Conservation (phyloP, 2,797 vertebrate species). For the Sebastolobus altivelis region DNA sequence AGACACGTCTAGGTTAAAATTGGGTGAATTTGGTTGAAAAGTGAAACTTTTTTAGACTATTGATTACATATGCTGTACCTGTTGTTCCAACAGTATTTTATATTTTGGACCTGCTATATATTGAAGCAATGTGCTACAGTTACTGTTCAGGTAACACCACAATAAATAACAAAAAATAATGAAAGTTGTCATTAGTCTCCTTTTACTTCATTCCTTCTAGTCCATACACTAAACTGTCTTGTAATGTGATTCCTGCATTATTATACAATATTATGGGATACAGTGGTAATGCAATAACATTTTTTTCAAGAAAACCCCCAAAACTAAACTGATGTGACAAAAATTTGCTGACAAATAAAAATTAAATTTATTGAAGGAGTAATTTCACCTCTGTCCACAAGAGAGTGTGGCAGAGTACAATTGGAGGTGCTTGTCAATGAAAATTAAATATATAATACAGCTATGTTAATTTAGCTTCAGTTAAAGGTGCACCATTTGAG, state of each 20-base stretch:
- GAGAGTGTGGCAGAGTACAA: background rate
- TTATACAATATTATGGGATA: background rate
- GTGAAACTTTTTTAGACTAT: background rate
- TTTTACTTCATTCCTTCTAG: background rate
- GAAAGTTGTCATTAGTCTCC: background rate
- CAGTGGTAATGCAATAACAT: background rate
- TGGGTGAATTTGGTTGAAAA: background rate
- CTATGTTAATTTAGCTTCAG: background rate
- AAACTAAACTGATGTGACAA: background rate
- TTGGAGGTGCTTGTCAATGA: background rate
- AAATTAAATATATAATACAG: background rate
- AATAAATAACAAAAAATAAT: background rate
- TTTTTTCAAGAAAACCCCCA: background rate
- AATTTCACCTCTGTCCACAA: background rate
- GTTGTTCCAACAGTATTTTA: background rate
- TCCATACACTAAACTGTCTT: background rate
- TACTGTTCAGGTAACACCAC: too few species aligned
- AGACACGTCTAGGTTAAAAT: fast-evolving
- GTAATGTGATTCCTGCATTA: background rate
- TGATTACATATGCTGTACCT: background rate
- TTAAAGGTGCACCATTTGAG: background rate
- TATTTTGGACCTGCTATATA: background rate
- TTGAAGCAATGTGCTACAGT: background rate
- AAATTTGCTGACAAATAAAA: background rate
- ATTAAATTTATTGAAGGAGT: background rate